Evolutionary conservation across 2,888 invertebrate genomes (phyloP).

Genomic region (Chrysolina haemoptera): DNA sequence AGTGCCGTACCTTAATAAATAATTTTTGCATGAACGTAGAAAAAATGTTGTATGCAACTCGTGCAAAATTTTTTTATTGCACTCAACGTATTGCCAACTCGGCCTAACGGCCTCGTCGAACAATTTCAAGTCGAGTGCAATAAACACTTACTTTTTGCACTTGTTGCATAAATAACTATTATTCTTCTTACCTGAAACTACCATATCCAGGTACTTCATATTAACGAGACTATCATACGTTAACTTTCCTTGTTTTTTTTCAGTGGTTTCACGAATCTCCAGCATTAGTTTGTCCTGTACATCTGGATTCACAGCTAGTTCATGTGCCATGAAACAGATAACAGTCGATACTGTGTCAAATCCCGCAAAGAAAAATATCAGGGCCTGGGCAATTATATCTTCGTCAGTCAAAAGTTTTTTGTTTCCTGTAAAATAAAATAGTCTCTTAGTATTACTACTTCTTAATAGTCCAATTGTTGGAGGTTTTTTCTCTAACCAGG

Average conservation of each 20-base stretch:
- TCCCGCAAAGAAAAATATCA: slow-evolving; percentile 72
- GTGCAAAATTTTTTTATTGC: too few relatives aligned
- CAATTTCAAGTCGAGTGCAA: too few relatives aligned
- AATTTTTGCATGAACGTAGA: too few relatives aligned
- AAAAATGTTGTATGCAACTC: too few relatives aligned
- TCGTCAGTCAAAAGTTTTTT: slow-evolving; percentile 57
- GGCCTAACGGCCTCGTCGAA: too few relatives aligned
- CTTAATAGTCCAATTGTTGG: too few relatives aligned
- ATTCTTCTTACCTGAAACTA: slow-evolving; percentile 56
- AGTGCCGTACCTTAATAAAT: too few relatives aligned
- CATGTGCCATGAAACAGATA: slow-evolving; percentile 72
- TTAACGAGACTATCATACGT: slow-evolving; percentile 69
- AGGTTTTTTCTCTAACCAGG: too few relatives aligned
- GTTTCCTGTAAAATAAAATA: slow-evolving; percentile 32
- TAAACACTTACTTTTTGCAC: too few relatives aligned
- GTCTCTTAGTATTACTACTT: too few relatives aligned
- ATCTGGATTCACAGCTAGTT: slow-evolving; percentile 73
- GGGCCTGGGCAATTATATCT: slow-evolving; percentile 74
- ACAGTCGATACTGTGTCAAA: slow-evolving; percentile 70
- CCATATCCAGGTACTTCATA: slow-evolving; percentile 73
- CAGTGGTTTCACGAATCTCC: slow-evolving; percentile 61
- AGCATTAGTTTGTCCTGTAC: slow-evolving; percentile 63
- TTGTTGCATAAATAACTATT: too few relatives aligned
- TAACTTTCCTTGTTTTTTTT: slow-evolving; percentile 58
- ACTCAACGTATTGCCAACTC: too few relatives aligned